phyloP scores from a whole-genome alignment of 2,888 invertebrate genomes.

The Gasteruption jaculator region DNA sequence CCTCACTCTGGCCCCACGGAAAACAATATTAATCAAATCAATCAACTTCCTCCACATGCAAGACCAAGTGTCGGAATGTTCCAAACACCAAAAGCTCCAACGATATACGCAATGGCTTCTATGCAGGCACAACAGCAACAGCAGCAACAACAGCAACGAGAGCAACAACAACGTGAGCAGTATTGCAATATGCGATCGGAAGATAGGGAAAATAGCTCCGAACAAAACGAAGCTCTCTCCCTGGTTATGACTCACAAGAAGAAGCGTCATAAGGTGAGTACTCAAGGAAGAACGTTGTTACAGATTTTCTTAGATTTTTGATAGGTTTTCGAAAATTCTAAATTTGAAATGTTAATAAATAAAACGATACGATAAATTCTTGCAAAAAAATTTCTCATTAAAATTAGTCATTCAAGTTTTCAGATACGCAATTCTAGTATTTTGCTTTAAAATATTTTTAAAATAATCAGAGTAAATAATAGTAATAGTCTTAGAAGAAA shows the following conservation, averaged over 20 bases:
- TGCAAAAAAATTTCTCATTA: no score
- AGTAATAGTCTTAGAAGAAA: no score
- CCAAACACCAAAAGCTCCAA: slow-evolving; percentile 78
- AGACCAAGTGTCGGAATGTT: slow-evolving; percentile 71
- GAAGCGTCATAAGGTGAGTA: slow-evolving; percentile 90
- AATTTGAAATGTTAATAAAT: no score
- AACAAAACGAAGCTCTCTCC: slow-evolving; percentile 91
- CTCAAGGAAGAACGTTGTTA: no score
- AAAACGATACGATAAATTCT: no score
- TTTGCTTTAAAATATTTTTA: no score
- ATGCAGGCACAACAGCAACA: slow-evolving; percentile 55
- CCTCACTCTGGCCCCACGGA: slow-evolving; percentile 47
- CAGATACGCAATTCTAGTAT: no score
- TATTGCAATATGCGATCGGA: slow-evolving; percentile 44
- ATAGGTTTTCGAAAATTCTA: no score
- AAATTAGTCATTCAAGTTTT: no score
- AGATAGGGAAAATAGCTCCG: slow-evolving; percentile 56
- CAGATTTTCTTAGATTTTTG: no score
- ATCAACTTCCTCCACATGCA: slow-evolving; percentile 59
- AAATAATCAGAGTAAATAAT: no score
- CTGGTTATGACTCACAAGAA: slow-evolving; percentile 93
- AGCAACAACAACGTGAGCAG: slow-evolving; percentile 43
- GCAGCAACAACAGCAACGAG: slow-evolving; percentile 39
- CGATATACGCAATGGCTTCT: slow-evolving; percentile 52
- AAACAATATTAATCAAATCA: slow-evolving; percentile 60